phyloP scores from a whole-genome alignment of 2,113 vertebrate genomes.

The Oreotragus oreotragus region DNA sequence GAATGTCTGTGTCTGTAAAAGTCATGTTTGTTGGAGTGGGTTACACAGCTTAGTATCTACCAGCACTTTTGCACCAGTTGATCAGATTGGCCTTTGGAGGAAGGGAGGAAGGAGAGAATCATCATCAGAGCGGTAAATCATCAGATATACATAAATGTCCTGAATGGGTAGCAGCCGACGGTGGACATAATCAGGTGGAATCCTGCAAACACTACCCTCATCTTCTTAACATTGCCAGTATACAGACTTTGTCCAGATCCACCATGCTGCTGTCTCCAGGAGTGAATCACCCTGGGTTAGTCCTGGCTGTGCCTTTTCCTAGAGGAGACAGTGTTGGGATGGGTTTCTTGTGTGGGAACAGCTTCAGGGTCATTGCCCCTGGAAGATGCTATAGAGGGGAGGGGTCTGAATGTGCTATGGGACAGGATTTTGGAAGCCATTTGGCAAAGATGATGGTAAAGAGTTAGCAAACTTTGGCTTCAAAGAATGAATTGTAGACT shows the following conservation, averaged over 20 bases:
- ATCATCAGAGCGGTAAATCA: not conserved
- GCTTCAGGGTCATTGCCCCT: constrained; percentile 1
- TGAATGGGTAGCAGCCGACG: not conserved
- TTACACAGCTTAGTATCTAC: not conserved
- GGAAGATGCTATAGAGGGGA: not conserved
- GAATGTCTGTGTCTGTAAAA: not conserved
- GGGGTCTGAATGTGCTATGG: not conserved
- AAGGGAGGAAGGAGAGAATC: not conserved
- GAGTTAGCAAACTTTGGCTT: not conserved
- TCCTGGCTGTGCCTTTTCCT: not conserved
- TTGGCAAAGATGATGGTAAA: constrained; percentile 19
- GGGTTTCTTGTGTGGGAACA: not conserved
- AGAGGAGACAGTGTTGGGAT: not conserved
- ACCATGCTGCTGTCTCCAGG: not conserved
- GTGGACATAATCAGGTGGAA: not conserved
- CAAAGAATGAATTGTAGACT: constrained; percentile 4
- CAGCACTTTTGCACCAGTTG: not conserved
- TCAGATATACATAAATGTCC: not conserved
- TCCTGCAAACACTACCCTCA: not conserved
- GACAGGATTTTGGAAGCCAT: not conserved
- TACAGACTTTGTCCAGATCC: not conserved
- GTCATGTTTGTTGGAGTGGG: not conserved
- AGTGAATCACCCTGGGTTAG: not conserved
- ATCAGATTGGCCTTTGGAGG: not conserved
- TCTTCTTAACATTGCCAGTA: not conserved